These are phyloP conservation scores for Pharmacophagus antenor DNA, from an alignment of 2,888 invertebrate species.

Conservation along the genomic window DNA sequence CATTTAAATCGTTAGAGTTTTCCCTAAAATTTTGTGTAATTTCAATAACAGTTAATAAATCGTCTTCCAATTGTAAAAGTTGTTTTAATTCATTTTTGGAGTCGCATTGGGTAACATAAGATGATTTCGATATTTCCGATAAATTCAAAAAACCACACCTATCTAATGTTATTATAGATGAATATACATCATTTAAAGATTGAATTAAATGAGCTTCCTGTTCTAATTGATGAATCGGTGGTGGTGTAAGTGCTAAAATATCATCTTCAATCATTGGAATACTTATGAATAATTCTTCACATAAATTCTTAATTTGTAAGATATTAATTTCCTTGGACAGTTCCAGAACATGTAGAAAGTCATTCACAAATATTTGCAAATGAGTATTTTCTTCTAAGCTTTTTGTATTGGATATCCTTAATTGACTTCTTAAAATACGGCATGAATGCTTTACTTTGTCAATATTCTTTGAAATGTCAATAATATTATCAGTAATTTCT, in stretches of 20 bases:
- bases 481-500: conserved; percentile 53
- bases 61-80: conserved; percentile 52
- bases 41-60: conserved; percentile 54
- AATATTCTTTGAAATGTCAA: conserved; percentile 61
- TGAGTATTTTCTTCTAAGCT: conserved; percentile 39
- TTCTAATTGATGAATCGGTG: conserved; percentile 43
- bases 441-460: conserved; percentile 53
- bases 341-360: conserved; percentile 54
- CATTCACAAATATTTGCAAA: conserved; percentile 48
- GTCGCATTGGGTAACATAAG: conserved; percentile 48
- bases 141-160: conserved; percentile 64
- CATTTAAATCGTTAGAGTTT: conserved; percentile 39
- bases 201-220: conserved; percentile 61
- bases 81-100: conserved; percentile 54
- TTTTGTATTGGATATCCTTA: conserved; percentile 36
- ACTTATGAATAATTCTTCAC: conserved; percentile 58
- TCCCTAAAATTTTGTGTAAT: conserved; percentile 42
- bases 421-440: conserved; percentile 50
- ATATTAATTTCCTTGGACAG: conserved; percentile 52
- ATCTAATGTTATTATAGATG: conserved; percentile 61
- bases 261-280: conserved; percentile 59
- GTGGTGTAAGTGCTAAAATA: conserved; percentile 53
- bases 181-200: conserved; percentile 59
- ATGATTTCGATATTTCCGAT: conserved; percentile 54
- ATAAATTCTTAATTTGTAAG: conserved; percentile 51